Evolutionary conservation across 2,888 invertebrate genomes (phyloP), one percentile per base, ranked within the genome.

Genomic region (Parnassius glacialis): DNA sequence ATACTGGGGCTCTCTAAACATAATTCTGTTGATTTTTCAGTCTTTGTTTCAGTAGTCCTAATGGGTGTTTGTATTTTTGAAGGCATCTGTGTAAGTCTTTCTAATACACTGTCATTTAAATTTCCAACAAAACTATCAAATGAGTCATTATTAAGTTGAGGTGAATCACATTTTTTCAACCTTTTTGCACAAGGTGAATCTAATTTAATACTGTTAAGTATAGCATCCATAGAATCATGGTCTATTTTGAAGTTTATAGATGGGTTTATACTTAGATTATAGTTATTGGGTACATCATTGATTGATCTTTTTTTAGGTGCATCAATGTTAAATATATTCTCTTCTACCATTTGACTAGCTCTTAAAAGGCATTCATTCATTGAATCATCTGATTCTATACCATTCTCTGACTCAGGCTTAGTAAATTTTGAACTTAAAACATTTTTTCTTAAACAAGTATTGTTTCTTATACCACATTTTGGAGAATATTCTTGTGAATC

Each of bases 301-400:
- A 79, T 76, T 13, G 72, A 68, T 56, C 71, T 75, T 71, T 87
- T 86, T 9, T 72, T 71, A 3, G 75, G 69, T 59, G 78, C 75
- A 67, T 62, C 64, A 57, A 76, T 2, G 34, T 57, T 79, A 11
- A 81, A 66, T 45, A 89, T 75, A 56, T 85, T 84, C 41, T 92
- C 90, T 75, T 92, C 92, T 7, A 89, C 85, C 50, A 87, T 79
- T 73, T 92, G 92, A 72, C 90, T 92, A 10, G 89, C 91, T 76
- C 85, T 87, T 25, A 92, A 72, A 47, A 92, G 75, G 70, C 84
- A 90, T 70, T 92, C 92, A 78, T 92, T 92, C 82, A 92, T 88
- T 34, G 92, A 92, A 72, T 92, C 92, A 68, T 92, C 92, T 10
- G 90, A 92, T 72, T 92, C 92, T 54, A 91, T 70, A 10, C 85